Percentiles rank a stretch among this genome's conserved stretches.
Conservation (phyloP, 2,797 vertebrate species). For the Enteromius viviparus region DNA sequence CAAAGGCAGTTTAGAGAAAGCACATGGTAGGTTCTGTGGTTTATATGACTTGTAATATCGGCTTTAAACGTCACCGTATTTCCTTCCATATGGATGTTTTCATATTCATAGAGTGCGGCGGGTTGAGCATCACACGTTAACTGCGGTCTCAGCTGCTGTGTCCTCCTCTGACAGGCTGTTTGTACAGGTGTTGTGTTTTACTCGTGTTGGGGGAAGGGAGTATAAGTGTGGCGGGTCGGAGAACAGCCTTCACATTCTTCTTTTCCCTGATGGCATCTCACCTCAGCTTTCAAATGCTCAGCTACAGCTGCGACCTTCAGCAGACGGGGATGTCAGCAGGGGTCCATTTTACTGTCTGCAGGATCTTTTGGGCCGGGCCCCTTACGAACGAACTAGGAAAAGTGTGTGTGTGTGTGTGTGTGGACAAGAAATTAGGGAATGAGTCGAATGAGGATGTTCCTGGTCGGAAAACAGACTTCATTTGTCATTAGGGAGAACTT, state of each 20-base stretch:
- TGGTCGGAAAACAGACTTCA: not conserved
- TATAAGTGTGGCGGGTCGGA: constrained; percentile 18
- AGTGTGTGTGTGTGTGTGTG: constrained; percentile 18
- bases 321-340: constrained; percentile 9
- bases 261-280: constrained; percentile 56
- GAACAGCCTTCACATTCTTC: constrained; percentile 60
- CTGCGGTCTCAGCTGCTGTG: not conserved
- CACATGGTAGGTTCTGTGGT: not conserved
- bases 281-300: constrained; percentile 53
- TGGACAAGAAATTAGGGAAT: not conserved
- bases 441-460: not conserved
- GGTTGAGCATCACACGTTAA: not conserved
- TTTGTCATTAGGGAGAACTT: constrained; percentile 8
- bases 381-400: constrained; percentile 4
- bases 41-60: not conserved
- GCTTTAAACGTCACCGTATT: constrained; percentile 7
- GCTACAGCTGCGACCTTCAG: not conserved
- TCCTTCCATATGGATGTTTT: not conserved
- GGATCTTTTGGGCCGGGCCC: constrained; percentile 12
- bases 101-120: not conserved
- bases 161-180: constrained; percentile 56
- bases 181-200: constrained; percentile 65
- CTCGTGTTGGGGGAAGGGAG: constrained; percentile 17
- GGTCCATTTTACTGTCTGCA: constrained; percentile 29
- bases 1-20: not conserved